Conservation (phyloP, 2,888 invertebrate species). For the Seira ritae region DNA sequence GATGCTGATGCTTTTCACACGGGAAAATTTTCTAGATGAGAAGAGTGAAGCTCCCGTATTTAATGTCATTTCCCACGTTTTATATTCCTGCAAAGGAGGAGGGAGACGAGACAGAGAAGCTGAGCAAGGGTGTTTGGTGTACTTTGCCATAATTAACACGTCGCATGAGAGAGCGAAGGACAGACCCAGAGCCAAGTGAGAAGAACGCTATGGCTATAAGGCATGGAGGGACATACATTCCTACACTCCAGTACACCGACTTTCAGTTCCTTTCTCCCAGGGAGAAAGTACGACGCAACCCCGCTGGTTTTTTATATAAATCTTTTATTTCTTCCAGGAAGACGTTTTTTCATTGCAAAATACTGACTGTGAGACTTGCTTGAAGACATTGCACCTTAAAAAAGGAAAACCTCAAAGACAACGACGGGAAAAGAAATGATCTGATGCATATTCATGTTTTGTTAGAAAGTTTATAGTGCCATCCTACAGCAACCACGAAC, state of each 20-base stretch:
- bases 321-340: neutral
- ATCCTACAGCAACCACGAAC: too few species aligned
- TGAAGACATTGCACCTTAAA: neutral
- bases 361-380: too few species aligned
- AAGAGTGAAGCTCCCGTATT: neutral
- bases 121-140: neutral
- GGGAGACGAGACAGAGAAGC: neutral
- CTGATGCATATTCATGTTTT: conserved; percentile 11
- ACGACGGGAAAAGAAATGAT: neutral
- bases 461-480: too few species aligned
- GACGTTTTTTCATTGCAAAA: neutral
- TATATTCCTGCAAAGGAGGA: neutral
- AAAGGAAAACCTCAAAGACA: neutral
- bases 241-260: neutral
- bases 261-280: neutral
- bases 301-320: too few species aligned
- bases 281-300: too few species aligned
- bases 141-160: neutral
- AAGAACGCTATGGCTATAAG: too few species aligned
- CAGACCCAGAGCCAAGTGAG: neutral
- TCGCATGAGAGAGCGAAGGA: neutral
- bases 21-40: neutral
- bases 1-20: conserved; percentile 11
- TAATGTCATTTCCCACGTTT: neutral
- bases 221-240: too few species aligned